These are phyloP conservation scores for Oryctes rhinoceros DNA, from an alignment of 1,140 invertebrate species.

Conservation along the genomic window DNA sequence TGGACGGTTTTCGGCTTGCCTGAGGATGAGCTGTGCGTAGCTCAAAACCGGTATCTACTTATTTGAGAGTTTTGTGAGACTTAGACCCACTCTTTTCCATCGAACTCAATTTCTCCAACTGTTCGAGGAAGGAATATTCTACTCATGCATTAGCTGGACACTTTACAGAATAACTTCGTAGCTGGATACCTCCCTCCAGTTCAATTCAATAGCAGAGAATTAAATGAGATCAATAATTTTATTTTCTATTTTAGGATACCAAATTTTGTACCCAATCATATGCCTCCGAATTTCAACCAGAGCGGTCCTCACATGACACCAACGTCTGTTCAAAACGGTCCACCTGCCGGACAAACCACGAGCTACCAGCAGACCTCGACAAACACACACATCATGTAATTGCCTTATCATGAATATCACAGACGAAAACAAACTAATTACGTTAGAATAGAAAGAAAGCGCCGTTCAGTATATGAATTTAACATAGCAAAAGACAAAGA, in stretches of 20 bases:
- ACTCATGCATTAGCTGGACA: too few relatives aligned
- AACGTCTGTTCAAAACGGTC: slow-evolving; percentile 43
- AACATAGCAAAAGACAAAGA: neutral
- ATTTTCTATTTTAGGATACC: slow-evolving; percentile 41
- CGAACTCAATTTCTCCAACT: too few relatives aligned
- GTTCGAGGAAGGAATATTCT: too few relatives aligned
- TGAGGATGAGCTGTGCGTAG: too few relatives aligned
- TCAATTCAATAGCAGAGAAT: too few relatives aligned
- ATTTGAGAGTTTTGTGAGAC: too few relatives aligned
- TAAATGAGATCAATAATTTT: neutral
- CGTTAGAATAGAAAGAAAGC: neutral
- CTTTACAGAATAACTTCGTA: too few relatives aligned
- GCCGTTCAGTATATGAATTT: neutral
- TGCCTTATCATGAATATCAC: neutral
- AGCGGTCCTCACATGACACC: slow-evolving; percentile 41
- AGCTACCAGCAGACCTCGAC: slow-evolving; percentile 41
- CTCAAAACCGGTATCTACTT: too few relatives aligned
- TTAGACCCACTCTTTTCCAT: too few relatives aligned
- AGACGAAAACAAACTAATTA: slow-evolving; percentile 9
- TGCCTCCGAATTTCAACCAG: slow-evolving; percentile 43
- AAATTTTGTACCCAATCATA: slow-evolving; percentile 43
- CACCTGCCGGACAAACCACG: slow-evolving; percentile 40
- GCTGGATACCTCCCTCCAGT: too few relatives aligned
- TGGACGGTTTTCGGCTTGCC: too few relatives aligned
- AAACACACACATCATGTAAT: slow-evolving; percentile 46